Evolutionary conservation across 2,797 vertebrate genomes (phyloP).

Genomic region (Phrynocephalus guinanensis): DNA sequence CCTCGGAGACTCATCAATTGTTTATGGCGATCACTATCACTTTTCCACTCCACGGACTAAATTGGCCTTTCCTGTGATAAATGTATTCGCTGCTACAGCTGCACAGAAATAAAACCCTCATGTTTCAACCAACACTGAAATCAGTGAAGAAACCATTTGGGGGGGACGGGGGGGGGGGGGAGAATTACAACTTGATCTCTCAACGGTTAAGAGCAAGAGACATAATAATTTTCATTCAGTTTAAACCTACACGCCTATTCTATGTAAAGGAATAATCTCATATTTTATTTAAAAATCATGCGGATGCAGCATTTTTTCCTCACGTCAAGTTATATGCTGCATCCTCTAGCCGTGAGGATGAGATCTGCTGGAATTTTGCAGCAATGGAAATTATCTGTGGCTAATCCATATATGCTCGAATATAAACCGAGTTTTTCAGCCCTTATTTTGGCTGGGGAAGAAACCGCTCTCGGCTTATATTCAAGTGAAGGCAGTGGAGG

Average conservation of each 20-base stretch:
- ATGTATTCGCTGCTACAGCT: background rate
- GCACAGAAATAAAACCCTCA: background rate
- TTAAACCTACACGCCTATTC: accelerated
- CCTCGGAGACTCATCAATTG: conserved; percentile 58
- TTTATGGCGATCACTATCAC: conserved; percentile 35
- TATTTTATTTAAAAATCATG: background rate
- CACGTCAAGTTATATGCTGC: background rate
- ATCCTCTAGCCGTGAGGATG: background rate
- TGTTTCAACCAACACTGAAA: background rate
- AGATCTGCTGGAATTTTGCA: conserved; percentile 11
- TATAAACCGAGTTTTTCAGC: no score
- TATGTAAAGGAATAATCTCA: background rate
- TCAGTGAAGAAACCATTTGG: background rate
- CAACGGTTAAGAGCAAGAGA: conserved; percentile 1
- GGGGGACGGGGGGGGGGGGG: background rate
- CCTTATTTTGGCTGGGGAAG: no score
- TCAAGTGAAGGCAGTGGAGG: no score
- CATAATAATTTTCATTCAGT: background rate
- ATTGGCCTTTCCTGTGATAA: background rate
- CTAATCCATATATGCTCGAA: no score
- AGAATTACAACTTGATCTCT: background rate
- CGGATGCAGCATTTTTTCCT: background rate
- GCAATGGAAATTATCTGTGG: conserved; percentile 13
- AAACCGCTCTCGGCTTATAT: no score
- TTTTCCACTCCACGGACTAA: background rate